phyloP scores from a whole-genome alignment of 2,797 vertebrate species.

The Phalloptychus januarius region DNA sequence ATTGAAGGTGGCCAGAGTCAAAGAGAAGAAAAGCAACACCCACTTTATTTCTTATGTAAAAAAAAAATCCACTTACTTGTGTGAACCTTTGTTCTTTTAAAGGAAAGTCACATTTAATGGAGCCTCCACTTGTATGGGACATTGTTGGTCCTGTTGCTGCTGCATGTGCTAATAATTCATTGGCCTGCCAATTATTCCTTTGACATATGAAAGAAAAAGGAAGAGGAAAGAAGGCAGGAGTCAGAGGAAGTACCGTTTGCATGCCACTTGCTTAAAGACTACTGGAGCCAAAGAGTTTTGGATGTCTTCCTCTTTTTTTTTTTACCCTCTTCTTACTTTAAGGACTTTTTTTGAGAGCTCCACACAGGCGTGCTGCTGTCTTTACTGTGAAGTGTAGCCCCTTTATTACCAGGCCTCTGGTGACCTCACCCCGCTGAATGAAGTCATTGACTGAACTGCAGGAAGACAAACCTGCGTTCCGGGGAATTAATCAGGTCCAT shows the following conservation, averaged over 20 bases:
- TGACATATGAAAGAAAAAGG: conserved; percentile 59
- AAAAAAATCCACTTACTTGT: conserved; percentile 63
- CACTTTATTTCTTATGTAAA: conserved; percentile 59
- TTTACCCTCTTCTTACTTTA: conserved; percentile 61
- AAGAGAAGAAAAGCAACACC: conserved; percentile 41
- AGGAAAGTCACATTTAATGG: conserved; percentile 69
- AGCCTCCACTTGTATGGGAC: conserved; percentile 58
- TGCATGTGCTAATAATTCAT: conserved; percentile 77
- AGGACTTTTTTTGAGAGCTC: conserved; percentile 63
- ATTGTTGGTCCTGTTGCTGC: conserved; percentile 63
- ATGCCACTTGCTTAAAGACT: conserved; percentile 68
- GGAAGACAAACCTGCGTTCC: conserved; percentile 90
- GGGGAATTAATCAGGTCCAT: conserved; percentile 92
- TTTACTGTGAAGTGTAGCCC: conserved; percentile 87
- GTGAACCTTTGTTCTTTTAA: conserved; percentile 69
- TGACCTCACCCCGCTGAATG: conserved; percentile 92
- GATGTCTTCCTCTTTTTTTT: conserved; percentile 63
- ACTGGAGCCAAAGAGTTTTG: conserved; percentile 72
- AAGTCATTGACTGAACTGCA: conserved; percentile 90
- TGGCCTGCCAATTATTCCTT: conserved; percentile 74
- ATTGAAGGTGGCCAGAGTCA: conserved; percentile 56
- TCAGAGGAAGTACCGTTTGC: conserved; percentile 53
- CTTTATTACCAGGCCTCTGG: conserved; percentile 89
- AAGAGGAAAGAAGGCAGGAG: conserved; percentile 48
- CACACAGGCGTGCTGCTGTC: conserved; percentile 76